A percentile compares a stretch with the other conserved stretches of the same genome.
Conservation (phyloP, 1,140 invertebrate genomes). For the Meloidogyne exigua region DNA sequence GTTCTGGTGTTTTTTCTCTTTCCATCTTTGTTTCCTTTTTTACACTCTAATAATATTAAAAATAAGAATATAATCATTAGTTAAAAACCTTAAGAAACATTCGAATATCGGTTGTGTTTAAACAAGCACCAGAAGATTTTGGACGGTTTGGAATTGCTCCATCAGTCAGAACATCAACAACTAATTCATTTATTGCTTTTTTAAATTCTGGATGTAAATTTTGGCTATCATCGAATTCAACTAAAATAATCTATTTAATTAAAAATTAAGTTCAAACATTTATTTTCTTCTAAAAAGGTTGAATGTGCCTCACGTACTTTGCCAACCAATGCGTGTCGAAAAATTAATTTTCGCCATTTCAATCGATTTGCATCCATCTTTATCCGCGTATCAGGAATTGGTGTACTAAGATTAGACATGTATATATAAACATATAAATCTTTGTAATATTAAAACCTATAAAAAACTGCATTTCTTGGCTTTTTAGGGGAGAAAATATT, state of each 20-base stretch:
- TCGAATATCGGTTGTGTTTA: slow-evolving; percentile 19
- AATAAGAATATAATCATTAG: neutral
- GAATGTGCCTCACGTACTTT: slow-evolving; percentile 5
- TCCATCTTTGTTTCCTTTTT: neutral
- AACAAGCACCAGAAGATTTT: neutral
- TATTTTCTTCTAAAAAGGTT: slow-evolving; percentile 10
- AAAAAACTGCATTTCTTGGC: neutral
- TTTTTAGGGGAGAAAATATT: slow-evolving; percentile 15
- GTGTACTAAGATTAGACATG: neutral
- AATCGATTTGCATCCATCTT: slow-evolving; percentile 25
- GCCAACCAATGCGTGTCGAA: slow-evolving; percentile 4
- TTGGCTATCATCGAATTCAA: slow-evolving; percentile 6
- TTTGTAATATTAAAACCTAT: neutral
- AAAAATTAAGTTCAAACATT: neutral
- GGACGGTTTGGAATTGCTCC: slow-evolving; percentile 11
- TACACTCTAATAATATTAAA: slow-evolving; percentile 3
- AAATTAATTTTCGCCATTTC: slow-evolving; percentile 20
- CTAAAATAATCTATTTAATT: neutral
- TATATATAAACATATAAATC: no score
- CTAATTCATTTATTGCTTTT: slow-evolving; percentile 18
- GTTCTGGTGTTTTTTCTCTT: slow-evolving; percentile 15
- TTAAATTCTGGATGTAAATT: slow-evolving; percentile 21
- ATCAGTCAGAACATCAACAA: slow-evolving; percentile 3
- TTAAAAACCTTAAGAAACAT: slow-evolving; percentile 22
- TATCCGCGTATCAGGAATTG: slow-evolving; percentile 8